A percentile compares a stretch with the other conserved stretches of the same genome.
phyloP scores from a whole-genome alignment of 2,797 vertebrate species.

The Siniperca undulata region DNA sequence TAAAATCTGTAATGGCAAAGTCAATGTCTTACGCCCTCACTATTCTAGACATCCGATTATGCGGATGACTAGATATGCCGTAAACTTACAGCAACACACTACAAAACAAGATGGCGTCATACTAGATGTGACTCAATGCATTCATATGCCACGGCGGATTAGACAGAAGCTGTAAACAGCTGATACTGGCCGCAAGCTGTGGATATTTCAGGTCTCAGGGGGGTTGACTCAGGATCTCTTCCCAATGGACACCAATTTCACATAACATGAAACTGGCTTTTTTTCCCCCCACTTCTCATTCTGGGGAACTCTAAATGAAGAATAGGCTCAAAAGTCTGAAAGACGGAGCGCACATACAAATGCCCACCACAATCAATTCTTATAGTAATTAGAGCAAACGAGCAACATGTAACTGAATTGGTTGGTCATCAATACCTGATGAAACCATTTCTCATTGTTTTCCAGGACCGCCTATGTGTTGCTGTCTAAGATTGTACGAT shows the following conservation, averaged over 20 bases:
- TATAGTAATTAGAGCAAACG: conserved; percentile 44
- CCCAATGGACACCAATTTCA: conserved; percentile 36
- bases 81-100: neutral
- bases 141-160: neutral
- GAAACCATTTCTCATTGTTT: conserved; percentile 4
- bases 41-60: neutral
- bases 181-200: conserved; percentile 1
- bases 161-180: neutral
- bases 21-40: neutral
- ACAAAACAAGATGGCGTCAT: neutral
- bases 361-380: conserved; percentile 38
- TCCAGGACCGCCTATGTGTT: neutral
- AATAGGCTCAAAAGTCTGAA: neutral
- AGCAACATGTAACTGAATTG: conserved; percentile 25
- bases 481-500: conserved; percentile 8
- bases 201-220: conserved; percentile 19
- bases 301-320: conserved; percentile 21
- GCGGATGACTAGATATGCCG: neutral
- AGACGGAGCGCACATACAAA: neutral
- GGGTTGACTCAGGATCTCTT: conserved; percentile 30
- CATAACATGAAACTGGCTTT: conserved; percentile 28
- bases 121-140: conserved; percentile 32
- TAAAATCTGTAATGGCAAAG: neutral
- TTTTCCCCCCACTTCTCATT: neutral
- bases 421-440: conserved; percentile 32